Base-by-base conservation (phyloP, 2,797 vertebrate species). In the Paramormyrops hopkinsi region DNA sequence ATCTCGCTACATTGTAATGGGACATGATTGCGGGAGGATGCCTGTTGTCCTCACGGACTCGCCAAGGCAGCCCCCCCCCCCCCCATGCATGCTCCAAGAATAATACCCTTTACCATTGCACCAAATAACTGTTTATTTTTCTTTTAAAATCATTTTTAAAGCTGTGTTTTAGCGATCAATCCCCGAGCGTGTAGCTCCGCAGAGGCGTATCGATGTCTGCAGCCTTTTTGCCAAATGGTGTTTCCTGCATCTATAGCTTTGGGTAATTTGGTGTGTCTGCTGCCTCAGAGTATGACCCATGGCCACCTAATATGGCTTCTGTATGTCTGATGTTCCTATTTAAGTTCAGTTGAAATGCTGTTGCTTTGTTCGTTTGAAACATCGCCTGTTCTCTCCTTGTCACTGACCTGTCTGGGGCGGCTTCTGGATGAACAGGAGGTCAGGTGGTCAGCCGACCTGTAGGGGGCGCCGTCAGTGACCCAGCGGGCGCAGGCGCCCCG, bases 301-400 rank as follows among this genome's bases (percentile, higher is more conserved):
- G 94, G 93, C 94, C 44, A 73, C 22, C n/a, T n/a, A 93, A 94
- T 93, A 94, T 90, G 94, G 94, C 95, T 97, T 96, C 95, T 95
- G 95, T 96, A 96, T 95, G 94, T 95, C 91, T 94, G 94, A 95
- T 95, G 95, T 95, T 25, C 54, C 14, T 62, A 92, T 97, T 97
- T 97, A 97, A 96, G 92, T 94, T 92, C 90, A 90, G 19, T 93
- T 96, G 96, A 96, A 96, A 95, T 79, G 95, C 94, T 94, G 73
- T 41, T 41, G 44, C 94, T 92, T 82, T 96, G 93, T 94, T 95
- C 94, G 95, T 94, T 12, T 25, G 59, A 88, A 69, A 59, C 37
- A 29, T 0, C 82, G 94, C 96, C 95, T 96, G 96, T 95, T 96
- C 95, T 94, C 94, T 94, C 96, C 96, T 96, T 95, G 95, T 94